A percentile compares a stretch with the other conserved stretches of the same genome.
Evolutionary conservation across 2,888 invertebrate genomes (phyloP).

Genomic region (Stenodema calcarata): DNA sequence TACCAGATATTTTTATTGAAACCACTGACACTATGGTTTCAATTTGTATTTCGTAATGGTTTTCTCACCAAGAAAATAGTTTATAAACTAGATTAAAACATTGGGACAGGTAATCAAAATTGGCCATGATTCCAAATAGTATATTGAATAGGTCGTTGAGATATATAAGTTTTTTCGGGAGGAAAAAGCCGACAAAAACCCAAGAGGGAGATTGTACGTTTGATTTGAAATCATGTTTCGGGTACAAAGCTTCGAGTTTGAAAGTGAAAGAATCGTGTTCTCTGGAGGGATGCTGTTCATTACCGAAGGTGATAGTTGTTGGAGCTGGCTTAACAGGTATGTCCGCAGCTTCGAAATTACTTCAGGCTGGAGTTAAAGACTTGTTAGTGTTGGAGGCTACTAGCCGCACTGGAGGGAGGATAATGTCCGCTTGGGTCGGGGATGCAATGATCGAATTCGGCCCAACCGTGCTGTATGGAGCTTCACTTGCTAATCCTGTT

Average conservation of each 20-base stretch:
- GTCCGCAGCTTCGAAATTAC: slow-evolving; percentile 77
- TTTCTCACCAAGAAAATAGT: too few species aligned
- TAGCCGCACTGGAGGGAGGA: slow-evolving; percentile 77
- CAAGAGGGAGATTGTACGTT: background rate
- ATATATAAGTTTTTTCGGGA: slow-evolving; percentile 34
- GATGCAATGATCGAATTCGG: slow-evolving; percentile 80
- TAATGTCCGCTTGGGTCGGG: slow-evolving; percentile 78
- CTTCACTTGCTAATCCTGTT: slow-evolving; percentile 74
- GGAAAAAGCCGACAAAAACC: background rate
- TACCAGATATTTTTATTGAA: too few species aligned
- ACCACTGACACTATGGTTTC: too few species aligned
- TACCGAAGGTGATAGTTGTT: slow-evolving; percentile 75
- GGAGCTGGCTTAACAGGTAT: slow-evolving; percentile 83
- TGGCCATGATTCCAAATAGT: background rate
- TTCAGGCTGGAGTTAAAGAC: slow-evolving; percentile 75
- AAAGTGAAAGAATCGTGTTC: slow-evolving; percentile 31
- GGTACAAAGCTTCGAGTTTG: slow-evolving; percentile 1
- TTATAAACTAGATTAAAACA: background rate
- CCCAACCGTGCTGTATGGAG: slow-evolving; percentile 75
- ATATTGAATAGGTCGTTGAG: background rate
- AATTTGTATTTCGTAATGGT: too few species aligned
- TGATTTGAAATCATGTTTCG: background rate
- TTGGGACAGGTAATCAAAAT: background rate
- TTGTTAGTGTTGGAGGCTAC: slow-evolving; percentile 80
- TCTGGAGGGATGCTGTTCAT: slow-evolving; percentile 61